Evolutionary conservation across 2,113 vertebrate genomes (phyloP).

Genomic region (Epinephelus cyanopodus): DNA sequence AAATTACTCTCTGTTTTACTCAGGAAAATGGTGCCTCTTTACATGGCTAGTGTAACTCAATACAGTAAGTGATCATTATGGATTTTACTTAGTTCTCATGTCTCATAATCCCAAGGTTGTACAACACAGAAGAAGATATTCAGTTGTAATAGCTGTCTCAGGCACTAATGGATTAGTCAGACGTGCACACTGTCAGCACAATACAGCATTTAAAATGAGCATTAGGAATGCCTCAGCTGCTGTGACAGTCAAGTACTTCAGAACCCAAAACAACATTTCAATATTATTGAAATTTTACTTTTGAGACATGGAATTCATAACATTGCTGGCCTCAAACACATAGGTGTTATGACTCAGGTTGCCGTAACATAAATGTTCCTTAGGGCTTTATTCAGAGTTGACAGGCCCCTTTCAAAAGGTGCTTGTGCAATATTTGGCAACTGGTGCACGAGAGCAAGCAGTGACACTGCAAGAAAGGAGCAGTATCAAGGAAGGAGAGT

Average conservation of each 20-base stretch:
- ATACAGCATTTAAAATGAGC: not conserved
- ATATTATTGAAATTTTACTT: not conserved
- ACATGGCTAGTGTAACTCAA: not conserved
- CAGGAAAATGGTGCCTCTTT: not conserved
- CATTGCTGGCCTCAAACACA: not conserved
- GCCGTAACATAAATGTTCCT: not conserved
- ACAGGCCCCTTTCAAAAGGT: not conserved
- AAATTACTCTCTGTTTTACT: not conserved
- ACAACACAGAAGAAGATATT: slow-evolving; percentile 3
- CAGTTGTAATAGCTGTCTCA: not conserved
- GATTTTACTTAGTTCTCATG: not conserved
- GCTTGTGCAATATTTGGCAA: not conserved
- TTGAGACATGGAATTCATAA: not conserved
- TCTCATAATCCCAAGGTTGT: not conserved
- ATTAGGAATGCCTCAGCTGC: not conserved
- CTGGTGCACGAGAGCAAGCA: not conserved
- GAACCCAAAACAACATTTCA: not conserved
- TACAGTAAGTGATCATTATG: not conserved
- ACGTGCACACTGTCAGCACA: not conserved
- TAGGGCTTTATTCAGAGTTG: not conserved
- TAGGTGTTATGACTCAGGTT: not conserved
- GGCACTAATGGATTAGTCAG: slow-evolving; percentile 17
- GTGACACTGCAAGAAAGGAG: not conserved
- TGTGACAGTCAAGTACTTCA: not conserved
- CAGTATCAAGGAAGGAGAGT: too few relatives aligned